Conservation (phyloP, 64 coral and sea anemone genomes). For the Porites lutea region DNA sequence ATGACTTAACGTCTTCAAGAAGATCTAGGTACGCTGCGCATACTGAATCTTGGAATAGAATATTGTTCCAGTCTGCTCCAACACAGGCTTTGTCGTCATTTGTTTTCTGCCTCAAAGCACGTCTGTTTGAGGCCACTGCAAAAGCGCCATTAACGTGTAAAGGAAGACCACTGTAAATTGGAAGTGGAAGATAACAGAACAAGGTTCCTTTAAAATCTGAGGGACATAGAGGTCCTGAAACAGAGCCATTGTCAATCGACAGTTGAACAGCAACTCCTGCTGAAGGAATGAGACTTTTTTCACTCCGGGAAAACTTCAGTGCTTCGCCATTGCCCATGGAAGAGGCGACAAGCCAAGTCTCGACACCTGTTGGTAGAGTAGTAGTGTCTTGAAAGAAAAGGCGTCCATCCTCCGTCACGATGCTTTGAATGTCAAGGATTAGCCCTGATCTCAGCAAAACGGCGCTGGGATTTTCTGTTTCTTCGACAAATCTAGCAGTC, state of each 20-base stretch:
- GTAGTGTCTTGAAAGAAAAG: constrained; percentile 1
- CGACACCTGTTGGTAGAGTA: background rate
- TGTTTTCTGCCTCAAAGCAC: constrained; percentile 61
- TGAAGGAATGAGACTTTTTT: constrained; percentile 60
- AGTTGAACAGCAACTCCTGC: constrained; percentile 78
- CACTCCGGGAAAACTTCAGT: constrained; percentile 36
- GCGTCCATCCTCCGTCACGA: background rate
- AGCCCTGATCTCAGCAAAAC: background rate
- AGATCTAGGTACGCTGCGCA: constrained; percentile 71
- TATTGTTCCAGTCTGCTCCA: constrained; percentile 84
- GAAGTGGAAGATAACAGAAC: constrained; percentile 36
- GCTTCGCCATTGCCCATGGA: constrained; percentile 55
- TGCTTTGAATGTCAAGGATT: background rate
- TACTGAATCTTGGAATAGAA: constrained; percentile 65
- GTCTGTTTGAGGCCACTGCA: constrained; percentile 74
- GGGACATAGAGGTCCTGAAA: background rate
- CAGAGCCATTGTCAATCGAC: background rate
- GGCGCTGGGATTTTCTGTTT: background rate
- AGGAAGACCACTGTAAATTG: constrained; percentile 43
- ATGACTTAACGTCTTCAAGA: constrained; percentile 44
- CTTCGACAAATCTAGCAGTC: background rate
- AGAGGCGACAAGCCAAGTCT: constrained; percentile 72
- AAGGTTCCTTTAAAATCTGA: background rate
- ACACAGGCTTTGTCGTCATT: constrained; percentile 73
- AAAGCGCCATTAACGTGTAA: constrained; percentile 83